A percentile compares a stretch with the other conserved stretches of the same genome.
Evolutionary conservation across 2,888 invertebrate species (phyloP).

Genomic region (Lithophane socia): DNA sequence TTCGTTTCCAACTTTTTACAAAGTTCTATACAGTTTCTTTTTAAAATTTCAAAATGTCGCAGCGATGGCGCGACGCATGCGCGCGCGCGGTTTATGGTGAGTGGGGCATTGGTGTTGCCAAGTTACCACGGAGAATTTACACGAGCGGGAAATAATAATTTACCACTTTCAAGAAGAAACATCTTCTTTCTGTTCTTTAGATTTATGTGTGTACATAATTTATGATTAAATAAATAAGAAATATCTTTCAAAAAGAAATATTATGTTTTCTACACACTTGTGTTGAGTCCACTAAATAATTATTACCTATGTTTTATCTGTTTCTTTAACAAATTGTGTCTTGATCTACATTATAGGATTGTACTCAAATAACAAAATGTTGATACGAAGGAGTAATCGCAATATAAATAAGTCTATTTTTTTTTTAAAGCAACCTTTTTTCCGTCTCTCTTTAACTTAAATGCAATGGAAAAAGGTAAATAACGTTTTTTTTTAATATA

Average conservation of each 20-base stretch:
- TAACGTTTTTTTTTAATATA: too few relatives aligned
- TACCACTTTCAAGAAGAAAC: neutral
- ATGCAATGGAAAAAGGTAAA: too few relatives aligned
- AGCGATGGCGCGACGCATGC: slow-evolving; percentile 60
- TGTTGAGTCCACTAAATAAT: too few relatives aligned
- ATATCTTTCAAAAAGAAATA: neutral
- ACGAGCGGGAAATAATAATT: neutral
- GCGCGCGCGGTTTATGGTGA: slow-evolving; percentile 55
- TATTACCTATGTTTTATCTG: too few relatives aligned
- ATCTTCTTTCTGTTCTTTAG: neutral
- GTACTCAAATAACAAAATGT: too few relatives aligned
- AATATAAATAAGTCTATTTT: too few relatives aligned
- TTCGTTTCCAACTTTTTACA: slow-evolving; percentile 6
- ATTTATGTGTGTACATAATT: too few relatives aligned
- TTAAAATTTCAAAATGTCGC: slow-evolving; percentile 46
- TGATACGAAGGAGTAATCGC: too few relatives aligned
- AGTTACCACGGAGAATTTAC: slow-evolving; percentile 7
- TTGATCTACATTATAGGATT: too few relatives aligned
- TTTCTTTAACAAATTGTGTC: neutral
- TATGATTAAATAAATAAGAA: neutral
- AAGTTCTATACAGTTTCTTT: slow-evolving; percentile 32
- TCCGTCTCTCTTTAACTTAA: fast-evolving
- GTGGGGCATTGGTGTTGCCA: slow-evolving; percentile 63
- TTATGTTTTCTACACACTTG: too few relatives aligned
- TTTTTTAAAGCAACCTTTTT: too few relatives aligned